These are phyloP conservation scores for Nymphalis urticae DNA, from an alignment of 2,888 invertebrate species.

Conservation along the genomic window DNA sequence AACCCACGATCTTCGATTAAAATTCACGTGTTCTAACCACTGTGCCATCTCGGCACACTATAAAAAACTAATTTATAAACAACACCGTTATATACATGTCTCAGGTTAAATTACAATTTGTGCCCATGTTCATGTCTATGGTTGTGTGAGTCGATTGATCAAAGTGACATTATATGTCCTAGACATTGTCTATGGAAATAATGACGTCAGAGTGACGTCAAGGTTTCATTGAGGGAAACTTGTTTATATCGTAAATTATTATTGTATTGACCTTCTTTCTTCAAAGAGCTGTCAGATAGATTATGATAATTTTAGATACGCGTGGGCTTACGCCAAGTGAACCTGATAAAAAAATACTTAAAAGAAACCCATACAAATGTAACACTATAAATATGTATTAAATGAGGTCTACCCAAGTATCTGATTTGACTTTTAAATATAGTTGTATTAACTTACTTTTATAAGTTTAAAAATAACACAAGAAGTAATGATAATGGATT, in stretches of 20 bases:
- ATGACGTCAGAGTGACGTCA: slow-evolving; percentile 29
- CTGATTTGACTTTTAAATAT: too few relatives aligned
- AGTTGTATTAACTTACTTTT: too few relatives aligned
- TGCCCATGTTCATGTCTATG: too few relatives aligned
- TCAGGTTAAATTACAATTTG: too few relatives aligned
- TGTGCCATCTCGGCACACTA: too few relatives aligned
- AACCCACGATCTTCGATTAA: too few relatives aligned
- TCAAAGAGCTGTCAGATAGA: slow-evolving; percentile 22
- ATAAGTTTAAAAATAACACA: too few relatives aligned
- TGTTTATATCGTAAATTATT: slow-evolving; percentile 28
- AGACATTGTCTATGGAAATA: not conserved
- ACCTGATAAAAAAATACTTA: slow-evolving; percentile 25
- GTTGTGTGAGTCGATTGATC: not conserved
- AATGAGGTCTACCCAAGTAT: too few relatives aligned
- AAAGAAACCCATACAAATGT: slow-evolving; percentile 18
- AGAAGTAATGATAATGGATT: too few relatives aligned
- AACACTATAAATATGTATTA: not conserved
- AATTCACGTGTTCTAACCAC: too few relatives aligned
- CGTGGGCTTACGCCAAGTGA: slow-evolving; percentile 26
- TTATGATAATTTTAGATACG: slow-evolving; percentile 29
- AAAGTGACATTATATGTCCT: not conserved
- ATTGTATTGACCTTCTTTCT: slow-evolving; percentile 20
- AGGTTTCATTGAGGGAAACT: slow-evolving; percentile 18
- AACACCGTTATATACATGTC: too few relatives aligned
- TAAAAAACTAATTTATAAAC: too few relatives aligned